phyloP scores from a whole-genome alignment of 2,797 vertebrate species.

The Spinibarbus caldwelli region DNA sequence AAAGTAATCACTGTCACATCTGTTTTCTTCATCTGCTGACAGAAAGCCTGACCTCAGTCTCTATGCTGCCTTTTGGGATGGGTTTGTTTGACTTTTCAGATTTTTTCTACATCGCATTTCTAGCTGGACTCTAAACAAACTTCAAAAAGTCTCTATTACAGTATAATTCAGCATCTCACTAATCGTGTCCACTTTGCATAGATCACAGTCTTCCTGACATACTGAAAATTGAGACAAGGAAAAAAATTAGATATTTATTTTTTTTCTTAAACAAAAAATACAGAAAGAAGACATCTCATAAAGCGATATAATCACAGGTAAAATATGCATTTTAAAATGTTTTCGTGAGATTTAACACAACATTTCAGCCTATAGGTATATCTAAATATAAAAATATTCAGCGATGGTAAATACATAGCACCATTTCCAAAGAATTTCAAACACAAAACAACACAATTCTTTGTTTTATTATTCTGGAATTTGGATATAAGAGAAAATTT shows the following conservation, averaged over 20 bases:
- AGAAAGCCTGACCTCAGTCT: constrained; percentile 32
- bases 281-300: constrained; percentile 47
- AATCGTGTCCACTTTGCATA: background rate
- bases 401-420: constrained; percentile 76
- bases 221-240: constrained; percentile 27
- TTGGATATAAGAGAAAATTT: constrained; percentile 65
- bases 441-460: constrained; percentile 52
- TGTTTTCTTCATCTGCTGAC: constrained; percentile 23
- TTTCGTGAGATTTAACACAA: constrained; percentile 39
- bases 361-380: constrained; percentile 48
- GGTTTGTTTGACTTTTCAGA: background rate
- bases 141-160: background rate
- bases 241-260: constrained; percentile 48
- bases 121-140: background rate
- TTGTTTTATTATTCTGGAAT: constrained; percentile 68
- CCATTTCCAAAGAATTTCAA: constrained; percentile 73
- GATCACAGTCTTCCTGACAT: background rate
- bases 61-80: background rate
- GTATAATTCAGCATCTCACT: background rate
- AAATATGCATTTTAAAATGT: constrained; percentile 53
- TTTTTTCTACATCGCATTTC: background rate
- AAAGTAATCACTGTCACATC: constrained; percentile 38
- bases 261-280: constrained; percentile 43
- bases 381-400: constrained; percentile 70
- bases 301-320: constrained; percentile 54